Conservation (phyloP, 2,797 vertebrate genomes). For the Diceros bicornis region DNA sequence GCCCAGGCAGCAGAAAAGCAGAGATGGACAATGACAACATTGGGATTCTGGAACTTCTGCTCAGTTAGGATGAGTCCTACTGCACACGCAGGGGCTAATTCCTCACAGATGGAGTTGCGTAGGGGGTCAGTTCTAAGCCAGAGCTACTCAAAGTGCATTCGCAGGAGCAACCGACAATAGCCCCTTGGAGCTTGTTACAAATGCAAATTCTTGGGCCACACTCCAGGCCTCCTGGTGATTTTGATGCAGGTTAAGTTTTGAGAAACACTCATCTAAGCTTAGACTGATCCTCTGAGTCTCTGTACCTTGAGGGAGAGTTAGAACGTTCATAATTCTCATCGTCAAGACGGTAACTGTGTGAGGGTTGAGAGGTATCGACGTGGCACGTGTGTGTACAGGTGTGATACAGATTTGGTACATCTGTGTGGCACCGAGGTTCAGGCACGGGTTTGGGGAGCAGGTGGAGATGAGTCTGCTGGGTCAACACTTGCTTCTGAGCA, state of each 20-base stretch:
- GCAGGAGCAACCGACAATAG: no score
- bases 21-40: not conserved
- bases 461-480: not conserved
- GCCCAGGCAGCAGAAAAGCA: not conserved
- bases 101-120: not conserved
- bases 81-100: not conserved
- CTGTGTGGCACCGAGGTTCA: rapidly evolving
- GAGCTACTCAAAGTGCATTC: not conserved
- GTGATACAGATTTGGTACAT: no score
- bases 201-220: not conserved
- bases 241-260: not conserved
- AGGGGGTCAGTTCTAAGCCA: not conserved
- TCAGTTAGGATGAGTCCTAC: not conserved
- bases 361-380: not conserved
- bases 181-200: not conserved
- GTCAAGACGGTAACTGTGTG: not conserved
- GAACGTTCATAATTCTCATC: not conserved
- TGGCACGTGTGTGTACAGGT: no score
- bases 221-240: not conserved
- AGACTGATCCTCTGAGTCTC: not conserved
- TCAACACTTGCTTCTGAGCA: not conserved
- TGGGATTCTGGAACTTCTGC: not conserved
- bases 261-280: not conserved
- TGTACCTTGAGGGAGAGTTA: not conserved
- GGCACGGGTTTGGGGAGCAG: not conserved